A percentile compares a stretch with the other conserved stretches of the same genome.
Conservation (phyloP, 2,113 vertebrate genomes). For the Aythya baeri region DNA sequence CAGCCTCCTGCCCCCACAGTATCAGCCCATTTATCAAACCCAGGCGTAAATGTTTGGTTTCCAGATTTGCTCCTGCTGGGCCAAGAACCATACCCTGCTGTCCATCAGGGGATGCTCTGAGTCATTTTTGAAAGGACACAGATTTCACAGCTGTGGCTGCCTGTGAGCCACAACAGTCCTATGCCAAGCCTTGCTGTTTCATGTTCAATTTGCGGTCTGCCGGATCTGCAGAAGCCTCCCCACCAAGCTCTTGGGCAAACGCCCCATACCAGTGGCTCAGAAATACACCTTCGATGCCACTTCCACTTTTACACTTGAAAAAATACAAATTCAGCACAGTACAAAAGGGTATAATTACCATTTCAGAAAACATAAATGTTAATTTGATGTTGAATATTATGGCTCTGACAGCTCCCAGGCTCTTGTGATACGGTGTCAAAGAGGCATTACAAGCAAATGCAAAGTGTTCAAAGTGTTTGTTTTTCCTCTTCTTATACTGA, state of each 20-base stretch:
- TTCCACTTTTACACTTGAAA: slow-evolving; percentile 42
- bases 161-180: background rate
- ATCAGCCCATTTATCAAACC: background rate
- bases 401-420: slow-evolving; percentile 61
- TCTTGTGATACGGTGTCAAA: slow-evolving; percentile 37
- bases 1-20: background rate
- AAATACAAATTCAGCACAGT: slow-evolving; percentile 31
- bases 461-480: background rate
- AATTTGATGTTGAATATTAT: slow-evolving; percentile 41
- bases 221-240: background rate
- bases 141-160: background rate
- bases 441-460: background rate
- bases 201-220: rapidly evolving
- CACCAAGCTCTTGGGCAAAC: slow-evolving; percentile 1
- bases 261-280: slow-evolving; percentile 11
- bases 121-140: background rate
- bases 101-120: rapidly evolving
- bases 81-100: background rate
- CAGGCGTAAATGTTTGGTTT: rapidly evolving
- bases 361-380: slow-evolving; percentile 47
- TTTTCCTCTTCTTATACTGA: background rate
- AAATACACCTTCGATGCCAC: slow-evolving; percentile 36
- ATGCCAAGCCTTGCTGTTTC: background rate
- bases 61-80: rapidly evolving
- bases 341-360: slow-evolving; percentile 65